Evolutionary conservation across 2,113 vertebrate genomes (phyloP), one percentile per base, ranked within the genome.

Genomic region (Hemibagrus wyckioides): DNA sequence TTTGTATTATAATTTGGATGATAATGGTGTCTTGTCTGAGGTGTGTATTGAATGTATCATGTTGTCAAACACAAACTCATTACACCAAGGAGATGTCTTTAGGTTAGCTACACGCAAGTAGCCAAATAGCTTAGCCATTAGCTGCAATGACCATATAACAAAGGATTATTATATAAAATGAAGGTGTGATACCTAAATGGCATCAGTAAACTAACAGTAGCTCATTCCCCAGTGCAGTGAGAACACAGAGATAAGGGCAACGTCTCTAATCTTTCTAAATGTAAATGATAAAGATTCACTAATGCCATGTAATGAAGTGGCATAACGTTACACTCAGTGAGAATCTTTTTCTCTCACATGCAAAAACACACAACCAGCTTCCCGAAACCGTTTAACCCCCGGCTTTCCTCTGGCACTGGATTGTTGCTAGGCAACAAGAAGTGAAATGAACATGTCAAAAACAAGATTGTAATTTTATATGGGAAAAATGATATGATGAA

Each of bases 381-480:
- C 52, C 85, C 85, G 75, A 83, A 87, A 89, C 71, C 90, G 90
- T 90, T 90, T 88, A 91, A 92, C 92, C 89, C 88, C 17, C 2
- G 90, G 90, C 92, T 92, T 92, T 89, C 50, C 91, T 82, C 86
- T 82, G 83, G 90, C 54, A 19, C 92, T 88, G 87, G 75, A 2
- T 11, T 59, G 95, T 95, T 95, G 94, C 95, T 88, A 92, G 93
- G 95, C 93, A 95, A 95, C 95, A 90, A 87, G 90, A 92, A 86
- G 88, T 90, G 94, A 93, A 88, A 94, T 85, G 93, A 93, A 92
- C 90, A 87, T 93, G 93, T 93, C 92, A 94, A 93, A 94, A 90
- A 91, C 89, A 83, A 83, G 91, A 91, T 90, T 92, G 91, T 92
- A n/a, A 90, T 88, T 86, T 81, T 44, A 88, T 80, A 88, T 69